phyloP scores from a whole-genome alignment of 2,888 invertebrate genomes.

The Amphimallon solstitiale region DNA sequence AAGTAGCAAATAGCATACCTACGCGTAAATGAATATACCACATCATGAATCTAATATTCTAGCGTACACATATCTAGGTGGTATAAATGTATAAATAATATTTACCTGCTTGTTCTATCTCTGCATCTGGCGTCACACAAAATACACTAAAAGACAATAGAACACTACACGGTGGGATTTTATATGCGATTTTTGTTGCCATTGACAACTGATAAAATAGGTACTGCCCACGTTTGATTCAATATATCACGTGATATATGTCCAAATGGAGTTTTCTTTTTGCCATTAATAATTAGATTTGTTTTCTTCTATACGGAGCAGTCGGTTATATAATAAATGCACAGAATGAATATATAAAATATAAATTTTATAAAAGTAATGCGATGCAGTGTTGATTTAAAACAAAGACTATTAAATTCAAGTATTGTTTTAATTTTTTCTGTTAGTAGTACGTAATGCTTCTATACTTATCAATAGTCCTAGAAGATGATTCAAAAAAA shows the following conservation, averaged over 20 bases:
- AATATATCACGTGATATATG: constrained; percentile 11
- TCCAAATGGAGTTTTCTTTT: neutral
- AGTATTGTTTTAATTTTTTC: no score
- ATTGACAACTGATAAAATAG: constrained; percentile 40
- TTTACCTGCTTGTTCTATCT: constrained; percentile 16
- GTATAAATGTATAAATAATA: neutral
- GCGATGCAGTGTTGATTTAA: no score
- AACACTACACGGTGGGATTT: constrained; percentile 36
- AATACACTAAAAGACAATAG: constrained; percentile 39
- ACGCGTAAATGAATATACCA: no score
- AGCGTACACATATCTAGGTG: neutral
- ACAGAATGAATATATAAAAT: no score
- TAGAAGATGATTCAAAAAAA: no score
- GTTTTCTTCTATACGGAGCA: neutral
- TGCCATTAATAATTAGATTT: neutral
- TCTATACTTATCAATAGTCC: no score
- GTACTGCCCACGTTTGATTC: constrained; percentile 20
- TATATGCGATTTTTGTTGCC: constrained; percentile 40
- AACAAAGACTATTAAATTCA: no score
- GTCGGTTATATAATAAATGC: no score
- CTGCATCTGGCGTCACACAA: constrained; percentile 30
- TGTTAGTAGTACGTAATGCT: no score
- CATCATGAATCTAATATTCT: neutral
- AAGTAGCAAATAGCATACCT: no score
- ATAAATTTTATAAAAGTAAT: no score